Evolutionary conservation across 2,113 vertebrate species (phyloP), one percentile per base, ranked within the genome.

Genomic region (Typhlomys cinereus): DNA sequence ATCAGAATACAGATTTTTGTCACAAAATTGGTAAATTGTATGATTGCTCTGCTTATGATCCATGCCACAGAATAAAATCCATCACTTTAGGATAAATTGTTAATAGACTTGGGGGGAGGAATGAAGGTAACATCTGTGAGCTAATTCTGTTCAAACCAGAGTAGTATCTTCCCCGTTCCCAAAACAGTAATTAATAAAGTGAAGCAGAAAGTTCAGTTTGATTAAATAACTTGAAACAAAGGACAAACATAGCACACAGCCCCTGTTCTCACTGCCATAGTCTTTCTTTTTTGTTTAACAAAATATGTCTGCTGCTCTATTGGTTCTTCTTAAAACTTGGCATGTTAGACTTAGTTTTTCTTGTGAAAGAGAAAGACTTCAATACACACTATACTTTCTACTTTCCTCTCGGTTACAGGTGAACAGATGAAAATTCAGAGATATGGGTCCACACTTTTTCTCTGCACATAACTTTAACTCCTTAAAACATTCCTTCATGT

Each of bases 111-210:
- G 46, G 25, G 54, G 71, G 44, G 8, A 79, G n/a, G n/a, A 85
- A 94, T 75, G 76, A 86, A 94, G 62, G 67, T 79, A 85, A 89
- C 76, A 94, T 67, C 54, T 90, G 82, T 71, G 61, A 94, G 70
- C 31, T 95, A 27, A 2, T 57, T 95, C 78, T 95, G 70, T 92
- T 73, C 59, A 88, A 90, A 54, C 88, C 44, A 52, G 50, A 89
- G 79, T 52, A 36, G 66, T 78, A 79, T 94, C 62, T 80, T 90
- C 64, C 9, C 74, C 70, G 36, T 82, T 84, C 36, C 66, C 64
- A 21, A 95, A 95, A 92, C 39, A 86, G 85, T 62, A 89, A 90
- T 90, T 94, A 85, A 27, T 89, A 86, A 85, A 29, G 82, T 93
- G 7, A 83, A 80, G 29, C 61, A 89, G 64, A 91, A 92, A 94